Base-by-base conservation (phyloP, 1,140 invertebrate species). In the Tetragonula clypearis region DNA sequence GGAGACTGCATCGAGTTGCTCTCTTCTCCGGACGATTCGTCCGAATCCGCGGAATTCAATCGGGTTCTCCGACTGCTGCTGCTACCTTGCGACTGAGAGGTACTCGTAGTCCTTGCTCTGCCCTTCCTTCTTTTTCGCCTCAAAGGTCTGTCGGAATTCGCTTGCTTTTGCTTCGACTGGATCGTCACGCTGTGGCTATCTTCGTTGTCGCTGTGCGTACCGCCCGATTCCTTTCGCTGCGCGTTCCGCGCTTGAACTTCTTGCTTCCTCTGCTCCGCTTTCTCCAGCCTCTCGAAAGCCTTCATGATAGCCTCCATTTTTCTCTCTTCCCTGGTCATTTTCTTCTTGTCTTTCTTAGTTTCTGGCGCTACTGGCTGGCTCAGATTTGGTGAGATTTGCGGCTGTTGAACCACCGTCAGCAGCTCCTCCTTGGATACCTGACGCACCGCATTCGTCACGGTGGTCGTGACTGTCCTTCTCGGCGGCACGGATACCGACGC, bases 221-320 rank as follows among this genome's bases (percentile, higher is more conserved):
- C 95, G 69, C 95, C 91, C 21, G 94, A 94, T 26, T 95, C 95
- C 65, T 95, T 95, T 9, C 95, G 90, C 79, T 95, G 94, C 1
- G 95, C 95, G 95, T 97, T 95, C 77, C 95, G 93, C 6, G 95
- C 95, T 79, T 95, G 95, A 56, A 96, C 96, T 88, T 97, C 97
- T 91, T 97, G 97, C 90, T 97, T 97, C n/a, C 97, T 94, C 77
- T 97, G 96, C 91, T 97, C 96, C 23, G 96, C 97, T 88, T 97
- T 97, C 89, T 98, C 97, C 95, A 98, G 96, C 56, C 97, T 95
- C 88, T 97, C 97, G 93, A 99, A 98, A 0, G 98, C 98, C 92
- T 98, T 98, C 96, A 99, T 97, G 87, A 99, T 98, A 0, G 98
- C 98, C 92, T 99, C 98, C 96, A 99, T 97, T 95, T 99, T 99